Evolutionary conservation across 2,888 invertebrate species (phyloP).

Genomic region (Parnassius mnemosyne): DNA sequence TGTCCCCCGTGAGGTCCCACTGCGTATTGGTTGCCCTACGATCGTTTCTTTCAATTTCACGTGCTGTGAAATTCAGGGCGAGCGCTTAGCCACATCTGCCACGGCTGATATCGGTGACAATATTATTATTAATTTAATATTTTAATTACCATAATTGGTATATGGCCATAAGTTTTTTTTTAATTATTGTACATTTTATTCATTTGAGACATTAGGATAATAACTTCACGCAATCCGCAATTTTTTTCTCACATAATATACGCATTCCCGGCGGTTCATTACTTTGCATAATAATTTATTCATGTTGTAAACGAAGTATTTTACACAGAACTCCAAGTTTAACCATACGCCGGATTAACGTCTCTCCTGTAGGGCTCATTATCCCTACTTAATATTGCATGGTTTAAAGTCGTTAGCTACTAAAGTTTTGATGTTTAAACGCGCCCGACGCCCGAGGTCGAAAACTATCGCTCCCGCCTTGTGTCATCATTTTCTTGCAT

Average conservation of each 20-base stretch:
- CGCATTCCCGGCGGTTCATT: constrained; percentile 26
- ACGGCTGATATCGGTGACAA: no score
- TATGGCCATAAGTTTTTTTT: neutral
- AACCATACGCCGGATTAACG: constrained; percentile 44
- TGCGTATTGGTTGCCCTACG: no score
- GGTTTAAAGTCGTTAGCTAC: constrained; percentile 40
- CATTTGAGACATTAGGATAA: constrained; percentile 1
- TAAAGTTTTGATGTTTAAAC: constrained; percentile 44
- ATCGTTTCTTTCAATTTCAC: no score
- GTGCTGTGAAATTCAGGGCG: no score
- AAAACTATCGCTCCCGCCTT: constrained; percentile 22
- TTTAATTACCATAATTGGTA: neutral
- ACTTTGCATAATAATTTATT: constrained; percentile 44
- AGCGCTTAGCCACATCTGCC: no score
- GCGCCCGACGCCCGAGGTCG: constrained; percentile 26
- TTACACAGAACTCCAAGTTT: constrained; percentile 40
- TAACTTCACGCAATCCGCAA: constrained; percentile 10
- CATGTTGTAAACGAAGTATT: constrained; percentile 38
- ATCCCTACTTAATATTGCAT: constrained; percentile 53
- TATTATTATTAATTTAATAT: no score
- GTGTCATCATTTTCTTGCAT: constrained; percentile 22
- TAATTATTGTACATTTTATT: neutral
- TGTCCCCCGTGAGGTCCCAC: no score
- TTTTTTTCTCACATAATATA: constrained; percentile 17
- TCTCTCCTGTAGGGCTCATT: constrained; percentile 46